Conservation (phyloP, 2,888 invertebrate species). For the Pandemis cinnamomeana region DNA sequence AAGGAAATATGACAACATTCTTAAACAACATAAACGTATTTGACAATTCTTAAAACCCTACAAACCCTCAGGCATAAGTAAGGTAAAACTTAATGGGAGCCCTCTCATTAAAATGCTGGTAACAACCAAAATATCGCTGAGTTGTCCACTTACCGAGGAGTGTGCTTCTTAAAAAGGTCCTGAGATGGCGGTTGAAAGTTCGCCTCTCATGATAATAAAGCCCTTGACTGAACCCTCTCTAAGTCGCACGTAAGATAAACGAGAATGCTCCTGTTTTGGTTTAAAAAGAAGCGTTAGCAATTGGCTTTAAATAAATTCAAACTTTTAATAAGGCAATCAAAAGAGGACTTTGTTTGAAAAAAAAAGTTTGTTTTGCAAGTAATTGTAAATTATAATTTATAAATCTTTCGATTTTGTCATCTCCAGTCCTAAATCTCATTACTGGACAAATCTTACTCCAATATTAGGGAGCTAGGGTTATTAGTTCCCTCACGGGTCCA, state of each 20-base stretch:
- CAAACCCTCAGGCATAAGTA: constrained; percentile 17
- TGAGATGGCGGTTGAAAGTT: constrained; percentile 64
- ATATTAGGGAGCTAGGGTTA: too few relatives aligned
- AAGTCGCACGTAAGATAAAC: constrained; percentile 76
- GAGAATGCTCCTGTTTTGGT: constrained; percentile 66
- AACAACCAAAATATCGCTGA: constrained; percentile 71
- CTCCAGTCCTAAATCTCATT: too few relatives aligned
- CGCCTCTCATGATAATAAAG: constrained; percentile 73
- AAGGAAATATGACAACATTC: not conserved
- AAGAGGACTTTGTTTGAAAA: too few relatives aligned
- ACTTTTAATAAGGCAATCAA: not conserved
- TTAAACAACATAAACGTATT: not conserved
- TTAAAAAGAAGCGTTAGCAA: constrained; percentile 48
- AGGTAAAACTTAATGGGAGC: constrained; percentile 27
- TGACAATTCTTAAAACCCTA: not conserved
- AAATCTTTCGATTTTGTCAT: too few relatives aligned
- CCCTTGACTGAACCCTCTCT: constrained; percentile 68
- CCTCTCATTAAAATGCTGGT: constrained; percentile 38
- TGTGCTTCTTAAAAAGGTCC: constrained; percentile 75
- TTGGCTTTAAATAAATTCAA: not conserved
- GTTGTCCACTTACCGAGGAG: constrained; percentile 64
- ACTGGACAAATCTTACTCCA: too few relatives aligned
- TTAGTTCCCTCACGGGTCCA: too few relatives aligned
- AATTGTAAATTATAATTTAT: too few relatives aligned
- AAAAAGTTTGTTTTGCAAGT: too few relatives aligned